Conservation (phyloP, 2,113 vertebrate species). For the Noturus placidus region DNA sequence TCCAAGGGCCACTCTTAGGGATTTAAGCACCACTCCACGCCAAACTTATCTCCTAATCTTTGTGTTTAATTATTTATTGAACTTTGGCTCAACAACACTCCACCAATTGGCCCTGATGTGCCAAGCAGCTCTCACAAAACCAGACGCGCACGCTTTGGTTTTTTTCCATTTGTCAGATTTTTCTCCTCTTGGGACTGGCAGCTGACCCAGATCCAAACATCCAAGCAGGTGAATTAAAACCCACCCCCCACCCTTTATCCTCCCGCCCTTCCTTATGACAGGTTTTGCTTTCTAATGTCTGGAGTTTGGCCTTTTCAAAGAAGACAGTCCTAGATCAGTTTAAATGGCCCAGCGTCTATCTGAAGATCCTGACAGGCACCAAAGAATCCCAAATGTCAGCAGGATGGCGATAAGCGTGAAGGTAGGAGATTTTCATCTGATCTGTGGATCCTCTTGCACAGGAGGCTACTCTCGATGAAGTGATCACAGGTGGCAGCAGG, state of each 20-base stretch:
- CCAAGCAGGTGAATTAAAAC: background rate
- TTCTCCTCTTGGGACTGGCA: background rate
- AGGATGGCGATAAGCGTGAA: conserved; percentile 35
- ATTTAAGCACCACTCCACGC: conserved; percentile 13
- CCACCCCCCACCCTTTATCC: no score
- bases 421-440: conserved; percentile 32
- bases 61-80: background rate
- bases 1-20: conserved; percentile 8
- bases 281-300: background rate
- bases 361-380: conserved; percentile 25
- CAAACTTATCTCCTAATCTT: background rate
- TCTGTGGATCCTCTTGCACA: background rate
- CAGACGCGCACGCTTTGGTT: background rate
- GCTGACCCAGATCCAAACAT: conserved; percentile 41
- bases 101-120: background rate
- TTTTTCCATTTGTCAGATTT: background rate
- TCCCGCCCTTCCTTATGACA: background rate
- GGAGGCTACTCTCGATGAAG: conserved; percentile 20
- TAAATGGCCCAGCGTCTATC: conserved; percentile 6
- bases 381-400: conserved; percentile 41
- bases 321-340: conserved; percentile 18
- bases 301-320: background rate
- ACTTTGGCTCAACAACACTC: background rate
- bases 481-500: conserved; percentile 7
- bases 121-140: background rate